Evolutionary conservation across 2,113 vertebrate species (phyloP), one percentile per base, ranked within the genome.

Genomic region (Cynocephalus volans): DNA sequence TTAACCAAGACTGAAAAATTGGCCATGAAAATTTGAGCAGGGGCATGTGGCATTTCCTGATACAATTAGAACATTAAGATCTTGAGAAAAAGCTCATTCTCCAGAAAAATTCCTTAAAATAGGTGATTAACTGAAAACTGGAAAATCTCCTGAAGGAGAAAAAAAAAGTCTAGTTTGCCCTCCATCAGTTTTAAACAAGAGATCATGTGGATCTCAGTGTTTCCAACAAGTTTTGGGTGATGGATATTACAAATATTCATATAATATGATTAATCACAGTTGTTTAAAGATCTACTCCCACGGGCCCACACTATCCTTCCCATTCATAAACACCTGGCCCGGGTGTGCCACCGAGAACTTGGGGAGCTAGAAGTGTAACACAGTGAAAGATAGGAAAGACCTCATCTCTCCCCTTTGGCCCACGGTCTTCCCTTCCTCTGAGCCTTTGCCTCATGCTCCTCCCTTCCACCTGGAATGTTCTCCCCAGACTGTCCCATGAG

Each of bases 361-460:
- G 77, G 80, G 80, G 89, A 93, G 77, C 60, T 93, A 6, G n/a
- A 70, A 52, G 33, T 69, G 6, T 80, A 92, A 95, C 86, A 95
- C 65, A 28, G 26, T 60, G 76, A 93, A 94, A 79, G 73, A 89
- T 87, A 84, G 81, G 41, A 90, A 65, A 88, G 73, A 93, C 80
- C 90, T 93, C 72, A 87, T 73, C 19, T 60, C 56, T 93, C 83
- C 88, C 73, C 77, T 36, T 67, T 95, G 97, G 75, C 73, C 69
- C 81, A 36, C 15, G 28, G 67, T 41, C 77, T 88, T 56, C 67
- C 58, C 92, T 88, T 75, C 70, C 90, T 96, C 41, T 92, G 81
- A 86, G 95, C 14, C 64, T 90, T 93, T 88, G 75, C 82, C 95
- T 96, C 86, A 62, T 88, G 70, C 64, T 96, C 91, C 41, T 92